Base-by-base conservation (phyloP, 2,113 vertebrate genomes). In the Delphinus delphis region DNA sequence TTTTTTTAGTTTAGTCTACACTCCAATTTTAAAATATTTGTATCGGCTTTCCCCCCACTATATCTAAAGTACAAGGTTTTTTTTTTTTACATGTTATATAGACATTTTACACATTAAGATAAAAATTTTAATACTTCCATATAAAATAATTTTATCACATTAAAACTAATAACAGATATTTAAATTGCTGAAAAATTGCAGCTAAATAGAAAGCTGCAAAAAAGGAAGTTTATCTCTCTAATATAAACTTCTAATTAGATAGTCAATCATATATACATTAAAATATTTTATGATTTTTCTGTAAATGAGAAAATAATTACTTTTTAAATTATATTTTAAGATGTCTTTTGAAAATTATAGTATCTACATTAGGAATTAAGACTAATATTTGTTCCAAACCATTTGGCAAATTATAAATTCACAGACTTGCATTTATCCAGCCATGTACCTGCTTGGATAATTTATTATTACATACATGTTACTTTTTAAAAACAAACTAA, bases 251-350 rank as follows among this genome's bases (percentile, higher is more conserved):
- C 80, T 95, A 95, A 95, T 93, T 96, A 91, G 38, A 93, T 26
- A 86, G 91, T 88, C 82, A 96, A 86, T 97, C 95, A 89, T 58
- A 77, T 14, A 92, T 93, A 91, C 58, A 89, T 96, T 93, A 91
- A 97, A 96, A 95, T 95, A 94, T 79, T 96, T 95, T 93, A 85
- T 93, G 82, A 92, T 96, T 13, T 67, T 94, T 92, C 20, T 74
- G 8, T 80, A 96, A 97, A 97, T 96, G 89, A 97, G 91, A 95
- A 97, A 95, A 93, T 96, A 95, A 97, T 97, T 96, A 93, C 71
- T 85, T 97, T 96, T 96, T 80, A 25, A 88, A 93, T 97, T 94
- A 38, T 96, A 47, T 60, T 89, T 13, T 96, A 94, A 89, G 47
- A 91, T 86, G 68, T 74, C 62, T 94, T 94, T 93, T 88, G 36